These are phyloP conservation scores for Ericerus pela DNA, from an alignment of 1,140 invertebrate genomes.

Conservation along the genomic window DNA sequence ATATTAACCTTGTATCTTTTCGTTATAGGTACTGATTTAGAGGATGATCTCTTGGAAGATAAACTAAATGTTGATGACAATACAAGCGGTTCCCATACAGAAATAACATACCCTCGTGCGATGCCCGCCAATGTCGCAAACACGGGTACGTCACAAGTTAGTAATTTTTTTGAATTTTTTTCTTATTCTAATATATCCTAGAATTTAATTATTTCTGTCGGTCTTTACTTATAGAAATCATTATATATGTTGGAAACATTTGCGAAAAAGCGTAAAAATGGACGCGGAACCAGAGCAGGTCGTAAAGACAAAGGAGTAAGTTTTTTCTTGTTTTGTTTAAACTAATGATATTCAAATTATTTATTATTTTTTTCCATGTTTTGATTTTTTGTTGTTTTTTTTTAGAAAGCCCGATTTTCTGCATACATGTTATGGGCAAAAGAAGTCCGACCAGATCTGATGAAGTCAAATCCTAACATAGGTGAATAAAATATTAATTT, in stretches of 20 bases:
- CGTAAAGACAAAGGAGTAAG: slow-evolving; percentile 58
- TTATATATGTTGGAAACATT: slow-evolving; percentile 64
- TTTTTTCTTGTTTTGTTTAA: slow-evolving; percentile 17
- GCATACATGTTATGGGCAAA: slow-evolving; percentile 83
- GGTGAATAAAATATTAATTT: slow-evolving; percentile 33
- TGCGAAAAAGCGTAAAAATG: slow-evolving; percentile 53
- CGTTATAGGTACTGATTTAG: background rate
- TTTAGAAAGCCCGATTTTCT: slow-evolving; percentile 49
- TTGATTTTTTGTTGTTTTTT: background rate
- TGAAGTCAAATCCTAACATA: slow-evolving; percentile 55
- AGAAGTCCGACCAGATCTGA: slow-evolving; percentile 55
- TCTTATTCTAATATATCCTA: background rate
- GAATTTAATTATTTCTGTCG: slow-evolving; percentile 10
- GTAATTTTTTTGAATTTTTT: background rate
- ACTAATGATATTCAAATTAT: no score
- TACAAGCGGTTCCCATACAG: background rate
- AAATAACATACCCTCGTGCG: slow-evolving; percentile 4
- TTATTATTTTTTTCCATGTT: background rate
- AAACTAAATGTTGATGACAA: background rate
- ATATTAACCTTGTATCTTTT: no score
- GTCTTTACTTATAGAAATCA: slow-evolving; percentile 37
- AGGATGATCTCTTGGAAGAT: slow-evolving; percentile 1
- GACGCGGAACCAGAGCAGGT: slow-evolving; percentile 51
- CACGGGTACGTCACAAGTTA: background rate
- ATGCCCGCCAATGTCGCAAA: background rate